phyloP scores from a whole-genome alignment of 2,113 vertebrate species.

The Halcyon malimbica region DNA sequence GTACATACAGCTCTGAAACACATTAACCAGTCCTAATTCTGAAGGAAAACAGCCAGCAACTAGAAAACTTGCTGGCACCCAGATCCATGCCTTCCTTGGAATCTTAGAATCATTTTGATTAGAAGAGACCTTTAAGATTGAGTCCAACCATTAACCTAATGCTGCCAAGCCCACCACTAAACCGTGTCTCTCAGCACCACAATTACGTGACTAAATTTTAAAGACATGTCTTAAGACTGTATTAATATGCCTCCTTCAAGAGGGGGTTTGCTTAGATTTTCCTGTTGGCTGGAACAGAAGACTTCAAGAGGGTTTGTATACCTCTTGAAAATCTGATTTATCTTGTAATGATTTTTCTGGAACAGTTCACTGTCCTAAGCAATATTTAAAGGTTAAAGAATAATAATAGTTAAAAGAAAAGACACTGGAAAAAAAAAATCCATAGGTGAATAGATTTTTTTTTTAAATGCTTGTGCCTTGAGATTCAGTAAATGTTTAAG shows the following conservation, averaged over 20 bases:
- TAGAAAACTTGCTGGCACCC: background rate
- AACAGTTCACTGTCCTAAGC: background rate
- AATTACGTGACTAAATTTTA: too few relatives aligned
- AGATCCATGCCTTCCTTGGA: background rate
- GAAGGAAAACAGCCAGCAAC: background rate
- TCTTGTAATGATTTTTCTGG: background rate
- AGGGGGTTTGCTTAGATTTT: background rate
- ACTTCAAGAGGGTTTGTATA: background rate
- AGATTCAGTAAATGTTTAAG: background rate
- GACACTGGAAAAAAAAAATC: background rate
- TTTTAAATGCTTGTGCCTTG: background rate
- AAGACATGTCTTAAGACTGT: background rate
- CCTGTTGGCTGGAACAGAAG: background rate
- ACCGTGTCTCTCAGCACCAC: too few relatives aligned
- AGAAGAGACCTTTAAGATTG: too few relatives aligned
- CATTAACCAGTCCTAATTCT: background rate
- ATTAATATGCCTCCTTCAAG: background rate
- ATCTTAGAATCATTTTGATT: background rate
- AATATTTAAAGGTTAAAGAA: background rate
- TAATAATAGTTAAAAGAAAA: background rate
- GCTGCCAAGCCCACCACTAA: too few relatives aligned
- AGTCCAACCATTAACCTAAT: too few relatives aligned
- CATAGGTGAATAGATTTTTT: background rate
- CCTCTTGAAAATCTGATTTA: background rate
- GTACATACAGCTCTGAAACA: background rate